These are phyloP conservation scores for Crypturellus undulatus DNA, from an alignment of 2,113 vertebrate genomes.

Conservation along the genomic window DNA sequence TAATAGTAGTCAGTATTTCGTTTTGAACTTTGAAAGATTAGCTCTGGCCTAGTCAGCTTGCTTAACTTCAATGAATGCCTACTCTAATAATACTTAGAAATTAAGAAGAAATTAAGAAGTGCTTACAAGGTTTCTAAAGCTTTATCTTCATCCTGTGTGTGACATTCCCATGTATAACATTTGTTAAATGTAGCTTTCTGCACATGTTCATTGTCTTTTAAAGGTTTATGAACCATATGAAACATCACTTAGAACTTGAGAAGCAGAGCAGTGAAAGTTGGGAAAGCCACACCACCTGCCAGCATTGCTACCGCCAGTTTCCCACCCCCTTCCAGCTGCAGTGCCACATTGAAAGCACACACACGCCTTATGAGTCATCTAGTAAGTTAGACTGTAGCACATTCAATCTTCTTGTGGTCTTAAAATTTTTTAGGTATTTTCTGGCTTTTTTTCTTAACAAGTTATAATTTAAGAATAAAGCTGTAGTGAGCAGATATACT, in stretches of 20 bases:
- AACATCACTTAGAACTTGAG: slow-evolving; percentile 97
- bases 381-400: slow-evolving; percentile 79
- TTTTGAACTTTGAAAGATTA: neutral
- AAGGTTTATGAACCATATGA: slow-evolving; percentile 99
- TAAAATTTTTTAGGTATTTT: neutral
- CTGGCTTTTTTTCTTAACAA: neutral
- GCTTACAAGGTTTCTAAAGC: neutral
- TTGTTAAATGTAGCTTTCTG: slow-evolving; percentile 9
- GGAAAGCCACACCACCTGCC: slow-evolving; percentile 98
- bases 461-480: neutral
- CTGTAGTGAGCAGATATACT: neutral
- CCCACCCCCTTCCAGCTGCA: slow-evolving; percentile 97
- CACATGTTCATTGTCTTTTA: slow-evolving; percentile 35
- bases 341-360: slow-evolving; percentile 97
- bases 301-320: slow-evolving; percentile 97
- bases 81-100: neutral
- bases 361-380: slow-evolving; percentile 92
- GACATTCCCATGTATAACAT: neutral
- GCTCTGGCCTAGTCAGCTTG: neutral
- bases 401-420: neutral
- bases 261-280: slow-evolving; percentile 98
- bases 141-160: neutral
- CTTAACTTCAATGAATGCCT: neutral
- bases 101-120: neutral
- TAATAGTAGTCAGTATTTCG: neutral